Evolutionary conservation across 2,797 vertebrate species (phyloP).

Genomic region (Poeciliopsis infans): DNA sequence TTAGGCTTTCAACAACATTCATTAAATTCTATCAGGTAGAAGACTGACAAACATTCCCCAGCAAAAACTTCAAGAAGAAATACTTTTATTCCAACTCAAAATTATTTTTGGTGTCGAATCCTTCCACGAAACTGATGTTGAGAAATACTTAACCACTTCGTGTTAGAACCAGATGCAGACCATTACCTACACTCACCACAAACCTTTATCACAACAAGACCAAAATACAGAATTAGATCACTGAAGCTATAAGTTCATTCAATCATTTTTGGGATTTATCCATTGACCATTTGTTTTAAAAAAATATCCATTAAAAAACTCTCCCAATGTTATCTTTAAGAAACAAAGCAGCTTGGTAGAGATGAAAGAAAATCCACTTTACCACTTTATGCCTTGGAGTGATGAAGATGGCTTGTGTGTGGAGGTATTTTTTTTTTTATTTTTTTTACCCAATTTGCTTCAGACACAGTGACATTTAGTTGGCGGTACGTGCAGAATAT

Average conservation of each 20-base stretch:
- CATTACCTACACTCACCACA: neutral
- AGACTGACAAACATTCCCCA: neutral
- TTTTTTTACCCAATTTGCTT: neutral
- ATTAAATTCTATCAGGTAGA: neutral
- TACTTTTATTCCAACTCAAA: neutral
- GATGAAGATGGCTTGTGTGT: constrained; percentile 8
- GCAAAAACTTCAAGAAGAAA: neutral
- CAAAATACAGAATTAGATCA: constrained; percentile 23
- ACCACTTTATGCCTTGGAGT: constrained; percentile 20
- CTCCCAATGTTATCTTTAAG: constrained; percentile 16
- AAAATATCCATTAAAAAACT: constrained; percentile 35
- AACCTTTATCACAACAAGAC: constrained; percentile 29
- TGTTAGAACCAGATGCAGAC: constrained; percentile 5
- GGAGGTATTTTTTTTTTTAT: neutral
- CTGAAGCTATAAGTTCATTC: constrained; percentile 11
- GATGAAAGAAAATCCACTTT: constrained; percentile 10
- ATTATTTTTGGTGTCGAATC: neutral
- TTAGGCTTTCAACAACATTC: neutral
- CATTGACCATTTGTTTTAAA: constrained; percentile 22
- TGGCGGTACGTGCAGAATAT: constrained; percentile 13
- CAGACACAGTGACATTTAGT: constrained; percentile 2
- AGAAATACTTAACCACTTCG: neutral
- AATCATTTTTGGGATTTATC: constrained; percentile 12
- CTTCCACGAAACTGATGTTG: neutral
- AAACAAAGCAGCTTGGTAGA: constrained; percentile 19